A percentile compares a stretch with the other conserved stretches of the same genome.
phyloP scores from a whole-genome alignment of 1,140 invertebrate genomes.

The Thrips palmi region DNA sequence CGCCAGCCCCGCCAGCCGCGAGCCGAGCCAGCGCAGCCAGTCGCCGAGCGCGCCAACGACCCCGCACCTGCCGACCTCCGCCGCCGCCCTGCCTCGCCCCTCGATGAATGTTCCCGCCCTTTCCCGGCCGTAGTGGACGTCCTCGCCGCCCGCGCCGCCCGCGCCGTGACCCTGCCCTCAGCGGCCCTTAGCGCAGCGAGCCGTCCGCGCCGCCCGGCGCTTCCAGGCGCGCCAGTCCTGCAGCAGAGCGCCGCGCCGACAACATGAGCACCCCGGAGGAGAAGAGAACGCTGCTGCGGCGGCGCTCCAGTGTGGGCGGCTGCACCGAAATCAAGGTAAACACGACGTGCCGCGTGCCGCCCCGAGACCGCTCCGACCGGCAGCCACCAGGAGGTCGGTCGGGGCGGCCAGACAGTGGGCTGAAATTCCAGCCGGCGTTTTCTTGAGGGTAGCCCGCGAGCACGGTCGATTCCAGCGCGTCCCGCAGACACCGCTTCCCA shows the following conservation, averaged over 20 bases:
- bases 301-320: conserved; percentile 23
- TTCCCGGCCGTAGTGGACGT: neutral
- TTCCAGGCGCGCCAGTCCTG: conserved; percentile 6
- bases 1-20: too few species aligned
- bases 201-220: neutral
- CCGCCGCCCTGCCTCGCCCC: neutral
- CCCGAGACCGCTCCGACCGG: too few species aligned
- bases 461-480: too few species aligned
- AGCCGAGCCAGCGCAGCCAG: conserved; percentile 4
- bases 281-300: conserved; percentile 21
- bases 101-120: neutral
- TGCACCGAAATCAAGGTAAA: conserved; percentile 17
- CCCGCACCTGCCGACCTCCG: neutral
- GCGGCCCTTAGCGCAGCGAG: neutral
- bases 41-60: neutral
- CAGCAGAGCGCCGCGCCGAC: conserved; percentile 2
- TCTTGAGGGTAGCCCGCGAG: too few species aligned
- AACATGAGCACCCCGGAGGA: conserved; percentile 3
- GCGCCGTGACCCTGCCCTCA: neutral
- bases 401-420: too few species aligned
- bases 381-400: too few species aligned
- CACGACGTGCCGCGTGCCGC: conserved; percentile 19
- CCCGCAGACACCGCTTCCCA: too few species aligned
- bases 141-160: neutral
- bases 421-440: too few species aligned